Evolutionary conservation across 2,888 invertebrate genomes (phyloP), one percentile per base, ranked within the genome.

Genomic region (Apotomis betuletana): DNA sequence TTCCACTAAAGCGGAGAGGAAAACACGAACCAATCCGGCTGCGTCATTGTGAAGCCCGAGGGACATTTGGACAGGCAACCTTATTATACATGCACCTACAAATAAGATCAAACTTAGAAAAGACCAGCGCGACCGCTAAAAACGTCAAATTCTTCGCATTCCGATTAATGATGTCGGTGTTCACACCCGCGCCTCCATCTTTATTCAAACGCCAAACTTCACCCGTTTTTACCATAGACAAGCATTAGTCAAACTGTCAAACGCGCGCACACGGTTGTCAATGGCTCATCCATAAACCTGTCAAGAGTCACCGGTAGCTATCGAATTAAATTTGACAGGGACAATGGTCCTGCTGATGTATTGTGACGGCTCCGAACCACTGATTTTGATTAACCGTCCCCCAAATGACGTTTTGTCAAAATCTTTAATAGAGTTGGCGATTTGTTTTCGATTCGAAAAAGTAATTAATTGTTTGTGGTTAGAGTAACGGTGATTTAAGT

Each of bases 221-320:
- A 82, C 79, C 82, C 85, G 82, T 82, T 80, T 79, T 75, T 71
- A 69, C 79, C 83, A 86, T 87, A 87, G 86, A 83, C 84, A 81
- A 86, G 81, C 92, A 92, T 92, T 90, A 90, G 88, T 92, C 91
- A 92, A 90, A 82, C 87, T 90, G 92, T 91, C 92, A 88, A 89
- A 87, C 84, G 80, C 80, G 81, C 80, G 82, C 81, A 79, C 87
- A 82, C 83, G 86, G 86, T 89, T 90, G 91, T 91, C 90, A 88
- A 88, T 91, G 87, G 85, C 83, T 86, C 87, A 87, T 90, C 87
- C 86, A 84, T 85, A 83, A 85, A 76, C 65, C 75, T 79, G 77
- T 80, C 82, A 82, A 80, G 83, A 81, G 84, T 83, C 82, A 81
- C 79, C 87, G 85, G 91, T 87, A 90, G 90, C 87, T 63, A 68